A percentile compares a stretch with the other conserved stretches of the same genome.
Evolutionary conservation across 2,888 invertebrate species (phyloP).

Genomic region (Allacma fusca): DNA sequence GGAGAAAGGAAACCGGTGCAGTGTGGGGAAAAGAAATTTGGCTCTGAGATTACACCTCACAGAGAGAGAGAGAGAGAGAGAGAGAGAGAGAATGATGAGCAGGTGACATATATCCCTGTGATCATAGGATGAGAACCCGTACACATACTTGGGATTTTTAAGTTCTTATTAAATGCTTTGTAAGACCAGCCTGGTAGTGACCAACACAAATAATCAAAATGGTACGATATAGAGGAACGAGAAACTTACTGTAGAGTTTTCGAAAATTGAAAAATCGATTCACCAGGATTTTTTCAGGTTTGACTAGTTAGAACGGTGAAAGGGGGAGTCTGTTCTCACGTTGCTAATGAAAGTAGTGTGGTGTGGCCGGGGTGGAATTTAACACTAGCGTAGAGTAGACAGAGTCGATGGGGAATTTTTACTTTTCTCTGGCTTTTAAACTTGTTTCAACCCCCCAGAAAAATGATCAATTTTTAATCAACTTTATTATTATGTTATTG

Average conservation of each 20-base stretch:
- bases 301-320: constrained; percentile 11
- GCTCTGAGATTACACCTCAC: neutral
- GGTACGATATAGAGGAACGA: too few species aligned
- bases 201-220: too few species aligned
- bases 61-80: neutral
- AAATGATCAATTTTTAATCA: constrained; percentile 16
- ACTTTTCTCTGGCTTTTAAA: neutral
- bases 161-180: too few species aligned
- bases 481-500: neutral
- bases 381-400: too few species aligned
- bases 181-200: too few species aligned
- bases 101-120: neutral
- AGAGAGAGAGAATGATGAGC: neutral
- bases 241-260: too few species aligned
- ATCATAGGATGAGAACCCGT: neutral
- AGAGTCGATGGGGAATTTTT: neutral
- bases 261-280: constrained; percentile 41
- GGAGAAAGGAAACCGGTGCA: constrained; percentile 8
- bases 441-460: neutral
- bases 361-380: neutral
- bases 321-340: constrained; percentile 23
- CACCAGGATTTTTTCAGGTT: constrained; percentile 25
- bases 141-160: neutral
- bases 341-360: neutral
- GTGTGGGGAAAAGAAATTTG: neutral